A percentile compares a stretch with the other conserved stretches of the same genome.
Evolutionary conservation across 2,888 invertebrate species (phyloP).

Genomic region (Bedellia somnulentella): DNA sequence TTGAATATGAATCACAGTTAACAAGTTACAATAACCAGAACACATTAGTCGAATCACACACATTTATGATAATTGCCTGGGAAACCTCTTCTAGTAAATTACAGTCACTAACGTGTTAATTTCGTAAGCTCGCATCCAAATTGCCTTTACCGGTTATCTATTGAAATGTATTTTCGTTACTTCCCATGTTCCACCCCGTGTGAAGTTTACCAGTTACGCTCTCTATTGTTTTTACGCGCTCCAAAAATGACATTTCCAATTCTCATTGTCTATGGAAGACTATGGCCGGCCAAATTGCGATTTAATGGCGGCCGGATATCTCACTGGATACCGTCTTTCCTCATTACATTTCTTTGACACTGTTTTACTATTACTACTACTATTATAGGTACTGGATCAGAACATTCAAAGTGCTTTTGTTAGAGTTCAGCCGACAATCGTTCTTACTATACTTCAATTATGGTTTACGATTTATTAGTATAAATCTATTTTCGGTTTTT

Average conservation of each 20-base stretch:
- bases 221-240: conserved; percentile 39
- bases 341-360: neutral
- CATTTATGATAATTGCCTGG: conserved; percentile 28
- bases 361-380: too few relatives aligned
- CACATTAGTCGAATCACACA: conserved; percentile 46
- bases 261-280: conserved; percentile 21
- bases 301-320: conserved; percentile 32
- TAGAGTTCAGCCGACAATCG: too few relatives aligned
- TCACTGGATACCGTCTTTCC: conserved; percentile 5
- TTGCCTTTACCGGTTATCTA: conserved; percentile 44
- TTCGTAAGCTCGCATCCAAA: conserved; percentile 46
- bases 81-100: conserved; percentile 48
- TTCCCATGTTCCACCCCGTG: conserved; percentile 40
- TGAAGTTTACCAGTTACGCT: conserved; percentile 26
- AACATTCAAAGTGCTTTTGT: too few relatives aligned
- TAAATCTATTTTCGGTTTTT: too few relatives aligned
- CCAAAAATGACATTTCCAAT: conserved; percentile 14
- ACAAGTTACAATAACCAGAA: conserved; percentile 17
- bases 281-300: conserved; percentile 18
- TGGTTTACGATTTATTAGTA: too few relatives aligned
- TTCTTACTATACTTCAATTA: too few relatives aligned
- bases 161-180: conserved; percentile 57
- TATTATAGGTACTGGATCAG: too few relatives aligned
- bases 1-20: too few relatives aligned
- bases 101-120: conserved; percentile 42